These are phyloP conservation scores for Platerodrilus igneus DNA, from an alignment of 2,888 invertebrate genomes.

Conservation along the genomic window DNA sequence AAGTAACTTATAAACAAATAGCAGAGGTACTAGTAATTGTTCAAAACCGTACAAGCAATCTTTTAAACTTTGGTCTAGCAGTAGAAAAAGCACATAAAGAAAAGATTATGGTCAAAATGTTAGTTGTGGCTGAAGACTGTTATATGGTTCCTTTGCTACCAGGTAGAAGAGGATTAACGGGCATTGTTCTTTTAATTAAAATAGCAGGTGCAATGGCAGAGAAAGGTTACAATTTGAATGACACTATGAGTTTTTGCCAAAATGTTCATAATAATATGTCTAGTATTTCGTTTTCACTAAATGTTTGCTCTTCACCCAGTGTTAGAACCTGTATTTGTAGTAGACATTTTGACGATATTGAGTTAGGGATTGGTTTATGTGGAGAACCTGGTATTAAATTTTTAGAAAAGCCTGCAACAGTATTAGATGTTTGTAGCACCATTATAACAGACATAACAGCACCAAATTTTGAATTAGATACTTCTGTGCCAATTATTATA, in stretches of 20 bases:
- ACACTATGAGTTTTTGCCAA: conserved; percentile 52
- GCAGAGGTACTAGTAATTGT: conserved; percentile 67
- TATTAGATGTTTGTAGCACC: conserved; percentile 47
- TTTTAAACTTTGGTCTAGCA: conserved; percentile 78
- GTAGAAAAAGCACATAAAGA: conserved; percentile 64
- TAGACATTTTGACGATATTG: conserved; percentile 30
- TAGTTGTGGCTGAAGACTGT: conserved; percentile 68
- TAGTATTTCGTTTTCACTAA: conserved; percentile 66
- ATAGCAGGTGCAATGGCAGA: conserved; percentile 74
- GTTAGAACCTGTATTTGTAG: conserved; percentile 28
- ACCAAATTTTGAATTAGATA: conserved; percentile 29
- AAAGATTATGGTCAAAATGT: conserved; percentile 53
- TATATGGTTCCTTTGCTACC: conserved; percentile 42
- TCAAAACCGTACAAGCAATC: conserved; percentile 73
- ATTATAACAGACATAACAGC: conserved; percentile 48
- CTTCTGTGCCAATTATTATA: conserved; percentile 51
- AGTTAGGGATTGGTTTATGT: conserved; percentile 63
- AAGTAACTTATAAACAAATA: conserved; percentile 36
- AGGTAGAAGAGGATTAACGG: conserved; percentile 50
- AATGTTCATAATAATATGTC: conserved; percentile 55
- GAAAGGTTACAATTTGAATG: conserved; percentile 53
- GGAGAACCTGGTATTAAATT: conserved; percentile 54
- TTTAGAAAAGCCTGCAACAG: conserved; percentile 48
- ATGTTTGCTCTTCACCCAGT: conserved; percentile 65
- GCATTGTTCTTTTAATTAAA: conserved; percentile 55